Evolutionary conservation across 1,140 invertebrate genomes (phyloP).

Genomic region (Drosophila willistoni): DNA sequence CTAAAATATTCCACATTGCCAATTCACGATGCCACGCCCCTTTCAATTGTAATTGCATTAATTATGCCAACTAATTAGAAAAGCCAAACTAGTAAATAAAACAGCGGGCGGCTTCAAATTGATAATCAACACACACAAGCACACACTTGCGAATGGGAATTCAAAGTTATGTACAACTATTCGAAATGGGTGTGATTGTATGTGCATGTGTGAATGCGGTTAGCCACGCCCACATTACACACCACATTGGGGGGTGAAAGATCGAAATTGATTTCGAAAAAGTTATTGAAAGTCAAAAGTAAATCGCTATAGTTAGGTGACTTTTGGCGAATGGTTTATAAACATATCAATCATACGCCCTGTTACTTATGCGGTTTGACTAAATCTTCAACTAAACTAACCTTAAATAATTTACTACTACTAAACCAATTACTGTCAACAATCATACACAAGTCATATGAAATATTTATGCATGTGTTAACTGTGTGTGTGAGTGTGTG

Average conservation of each 20-base stretch:
- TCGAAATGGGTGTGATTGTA: background rate
- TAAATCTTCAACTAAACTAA: slow-evolving; percentile 63
- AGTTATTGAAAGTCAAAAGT: slow-evolving; percentile 19
- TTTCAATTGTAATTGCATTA: slow-evolving; percentile 44
- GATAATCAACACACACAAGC: slow-evolving; percentile 18
- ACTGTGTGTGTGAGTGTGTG: background rate
- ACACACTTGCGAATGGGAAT: background rate
- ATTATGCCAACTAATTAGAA: slow-evolving; percentile 65
- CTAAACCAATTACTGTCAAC: slow-evolving; percentile 65
- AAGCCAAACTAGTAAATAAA: slow-evolving; percentile 28
- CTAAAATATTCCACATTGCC: slow-evolving; percentile 29
- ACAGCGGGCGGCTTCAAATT: slow-evolving; percentile 46
- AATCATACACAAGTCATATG: slow-evolving; percentile 57
- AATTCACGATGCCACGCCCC: background rate
- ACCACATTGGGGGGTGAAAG: background rate
- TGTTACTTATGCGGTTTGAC: slow-evolving; percentile 6
- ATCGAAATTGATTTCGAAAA: slow-evolving; percentile 4
- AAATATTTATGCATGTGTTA: slow-evolving; percentile 37
- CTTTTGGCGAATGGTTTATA: background rate
- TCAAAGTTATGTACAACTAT: background rate
- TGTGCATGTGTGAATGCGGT: background rate
- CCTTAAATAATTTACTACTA: slow-evolving; percentile 62
- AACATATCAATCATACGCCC: slow-evolving; percentile 58
- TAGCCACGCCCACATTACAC: background rate
- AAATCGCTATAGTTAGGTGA: background rate